These are phyloP conservation scores for Temnopleurus reevesii DNA, from an alignment of 53 echinoderm and acorn worm species.

Conservation along the genomic window DNA sequence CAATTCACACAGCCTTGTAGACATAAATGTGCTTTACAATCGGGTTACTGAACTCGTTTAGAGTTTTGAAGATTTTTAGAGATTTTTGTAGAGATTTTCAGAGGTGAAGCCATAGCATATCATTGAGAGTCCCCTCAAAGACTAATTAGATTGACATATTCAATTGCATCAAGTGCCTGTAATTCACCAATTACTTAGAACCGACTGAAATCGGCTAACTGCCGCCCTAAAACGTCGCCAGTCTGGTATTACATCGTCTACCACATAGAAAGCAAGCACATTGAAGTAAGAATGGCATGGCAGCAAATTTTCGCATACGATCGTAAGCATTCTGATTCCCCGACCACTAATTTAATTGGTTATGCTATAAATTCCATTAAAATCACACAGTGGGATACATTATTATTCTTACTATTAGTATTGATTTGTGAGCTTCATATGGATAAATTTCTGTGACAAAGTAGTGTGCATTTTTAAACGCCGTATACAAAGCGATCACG, in stretches of 20 bases:
- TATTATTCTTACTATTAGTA: too few species aligned
- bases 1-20: background rate
- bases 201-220: background rate
- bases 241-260: background rate
- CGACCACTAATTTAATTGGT: too few species aligned
- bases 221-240: background rate
- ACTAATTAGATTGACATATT: conserved; percentile 7
- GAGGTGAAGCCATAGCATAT: conserved; percentile 5
- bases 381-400: too few species aligned
- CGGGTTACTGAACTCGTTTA: background rate
- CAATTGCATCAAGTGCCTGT: conserved; percentile 10
- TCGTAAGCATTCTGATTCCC: too few species aligned
- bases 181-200: conserved; percentile 35
- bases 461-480: too few species aligned
- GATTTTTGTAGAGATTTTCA: background rate
- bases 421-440: too few species aligned
- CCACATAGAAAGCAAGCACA: too few species aligned
- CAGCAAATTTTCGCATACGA: too few species aligned
- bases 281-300: too few species aligned
- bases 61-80: background rate
- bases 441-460: too few species aligned
- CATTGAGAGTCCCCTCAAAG: background rate
- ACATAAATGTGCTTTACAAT: background rate
- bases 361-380: too few species aligned
- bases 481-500: too few species aligned